These are phyloP conservation scores for Nothocercus nigrocapillus DNA, from an alignment of 2,113 vertebrate species.

Conservation along the genomic window DNA sequence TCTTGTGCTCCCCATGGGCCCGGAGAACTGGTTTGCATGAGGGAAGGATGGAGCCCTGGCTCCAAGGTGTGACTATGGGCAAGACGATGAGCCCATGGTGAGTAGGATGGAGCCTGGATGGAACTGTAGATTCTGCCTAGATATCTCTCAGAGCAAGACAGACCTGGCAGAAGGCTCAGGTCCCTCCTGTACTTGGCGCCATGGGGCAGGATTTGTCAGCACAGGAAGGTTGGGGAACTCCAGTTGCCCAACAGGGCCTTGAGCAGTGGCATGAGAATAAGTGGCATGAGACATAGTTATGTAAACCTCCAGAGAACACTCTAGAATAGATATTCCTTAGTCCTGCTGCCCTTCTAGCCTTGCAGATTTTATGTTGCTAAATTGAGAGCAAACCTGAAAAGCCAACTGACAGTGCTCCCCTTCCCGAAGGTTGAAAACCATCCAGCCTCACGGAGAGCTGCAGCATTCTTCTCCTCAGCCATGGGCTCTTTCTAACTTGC, in stretches of 20 bases:
- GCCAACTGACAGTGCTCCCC: neutral
- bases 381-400: neutral
- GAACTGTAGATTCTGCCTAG: neutral
- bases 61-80: fast-evolving
- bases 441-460: neutral
- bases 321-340: neutral
- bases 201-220: too few species aligned
- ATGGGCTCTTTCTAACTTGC: neutral
- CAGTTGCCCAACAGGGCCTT: neutral
- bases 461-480: neutral
- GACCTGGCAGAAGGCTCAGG: neutral
- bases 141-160: neutral
- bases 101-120: neutral
- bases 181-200: neutral
- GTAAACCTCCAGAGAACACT: neutral
- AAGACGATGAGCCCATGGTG: fast-evolving
- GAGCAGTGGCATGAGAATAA: neutral
- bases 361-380: neutral
- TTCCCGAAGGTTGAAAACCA: neutral
- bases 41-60: neutral
- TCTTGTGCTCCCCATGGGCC: neutral
- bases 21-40: neutral
- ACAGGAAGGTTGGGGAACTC: too few species aligned
- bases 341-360: neutral
- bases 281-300: neutral